phyloP scores from a whole-genome alignment of 2,888 invertebrate species.

The Argyra leucocephala region DNA sequence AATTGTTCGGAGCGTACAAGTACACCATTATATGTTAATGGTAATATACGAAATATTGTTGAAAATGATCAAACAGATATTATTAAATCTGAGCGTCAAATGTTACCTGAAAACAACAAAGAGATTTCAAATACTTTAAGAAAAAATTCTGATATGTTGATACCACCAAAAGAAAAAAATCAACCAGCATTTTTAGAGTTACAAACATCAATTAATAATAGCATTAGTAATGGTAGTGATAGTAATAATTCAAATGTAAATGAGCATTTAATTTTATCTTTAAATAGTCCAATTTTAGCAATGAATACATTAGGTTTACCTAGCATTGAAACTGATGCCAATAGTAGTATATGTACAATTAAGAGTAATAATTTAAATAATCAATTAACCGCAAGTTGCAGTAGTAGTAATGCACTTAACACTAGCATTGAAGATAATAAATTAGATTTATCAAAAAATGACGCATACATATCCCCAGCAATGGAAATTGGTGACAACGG shows the following conservation, averaged over 20 bases:
- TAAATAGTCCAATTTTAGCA: slow-evolving; percentile 25
- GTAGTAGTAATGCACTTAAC: slow-evolving; percentile 20
- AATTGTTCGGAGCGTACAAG: slow-evolving; percentile 29
- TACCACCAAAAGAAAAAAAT: slow-evolving; percentile 10
- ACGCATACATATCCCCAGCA: slow-evolving; percentile 39
- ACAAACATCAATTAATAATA: slow-evolving; percentile 6
- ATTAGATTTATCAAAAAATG: slow-evolving; percentile 34
- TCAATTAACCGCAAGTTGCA: neutral
- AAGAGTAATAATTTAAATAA: neutral
- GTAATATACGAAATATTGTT: slow-evolving; percentile 25
- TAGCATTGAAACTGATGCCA: slow-evolving; percentile 14
- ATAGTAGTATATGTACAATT: slow-evolving; percentile 13
- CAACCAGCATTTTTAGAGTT: slow-evolving; percentile 9
- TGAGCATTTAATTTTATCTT: slow-evolving; percentile 15
- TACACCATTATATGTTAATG: slow-evolving; percentile 39
- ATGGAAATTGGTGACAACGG: slow-evolving; percentile 37
- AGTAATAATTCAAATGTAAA: slow-evolving; percentile 11
- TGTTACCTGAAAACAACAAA: neutral
- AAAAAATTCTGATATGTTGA: slow-evolving; percentile 9
- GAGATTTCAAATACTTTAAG: neutral
- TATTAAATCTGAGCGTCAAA: too few species aligned
- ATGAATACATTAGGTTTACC: slow-evolving; percentile 41
- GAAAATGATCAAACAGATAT: neutral
- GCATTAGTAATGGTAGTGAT: neutral
- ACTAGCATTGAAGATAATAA: slow-evolving; percentile 25